Percentiles rank a stretch among this genome's conserved stretches.
Conservation (phyloP, 2,797 vertebrate genomes). For the Pachyuromys duprasi region DNA sequence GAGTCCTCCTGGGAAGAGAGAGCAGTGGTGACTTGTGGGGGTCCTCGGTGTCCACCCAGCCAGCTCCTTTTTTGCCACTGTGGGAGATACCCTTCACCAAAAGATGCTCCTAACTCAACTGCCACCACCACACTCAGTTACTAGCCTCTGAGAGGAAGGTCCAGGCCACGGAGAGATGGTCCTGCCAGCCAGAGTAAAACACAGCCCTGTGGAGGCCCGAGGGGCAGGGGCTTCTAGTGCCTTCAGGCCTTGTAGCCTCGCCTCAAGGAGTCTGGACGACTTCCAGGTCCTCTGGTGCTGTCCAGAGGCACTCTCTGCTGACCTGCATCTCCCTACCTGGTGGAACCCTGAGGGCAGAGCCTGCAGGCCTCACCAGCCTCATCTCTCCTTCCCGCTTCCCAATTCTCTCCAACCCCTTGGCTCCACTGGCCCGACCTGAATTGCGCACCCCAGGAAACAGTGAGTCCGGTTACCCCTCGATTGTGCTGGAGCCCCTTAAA, state of each 20-base stretch:
- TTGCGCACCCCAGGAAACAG: neutral
- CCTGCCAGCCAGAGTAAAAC: neutral
- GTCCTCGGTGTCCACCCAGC: neutral
- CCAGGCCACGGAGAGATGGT: neutral
- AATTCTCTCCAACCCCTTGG: neutral
- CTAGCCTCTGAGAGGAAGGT: neutral
- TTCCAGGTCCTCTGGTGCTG: neutral
- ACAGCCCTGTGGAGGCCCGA: neutral
- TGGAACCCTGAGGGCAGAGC: neutral
- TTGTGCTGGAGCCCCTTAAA: neutral
- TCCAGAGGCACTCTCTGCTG: neutral
- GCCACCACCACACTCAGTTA: neutral
- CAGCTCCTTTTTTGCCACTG: neutral
- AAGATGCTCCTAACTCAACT: neutral
- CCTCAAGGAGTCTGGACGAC: neutral
- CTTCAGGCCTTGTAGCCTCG: neutral
- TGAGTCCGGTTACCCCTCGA: neutral
- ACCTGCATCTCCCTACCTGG: no score
- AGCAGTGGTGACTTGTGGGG: neutral
- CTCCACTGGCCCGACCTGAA: neutral
- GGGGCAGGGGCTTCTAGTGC: neutral
- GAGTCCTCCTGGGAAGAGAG: slow-evolving; percentile 85
- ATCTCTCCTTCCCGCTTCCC: neutral
- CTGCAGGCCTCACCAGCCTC: neutral
- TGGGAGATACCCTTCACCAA: neutral